Evolutionary conservation across 2,113 vertebrate genomes (phyloP), one percentile per base, ranked within the genome.

Genomic region (Baryphthengus martii): DNA sequence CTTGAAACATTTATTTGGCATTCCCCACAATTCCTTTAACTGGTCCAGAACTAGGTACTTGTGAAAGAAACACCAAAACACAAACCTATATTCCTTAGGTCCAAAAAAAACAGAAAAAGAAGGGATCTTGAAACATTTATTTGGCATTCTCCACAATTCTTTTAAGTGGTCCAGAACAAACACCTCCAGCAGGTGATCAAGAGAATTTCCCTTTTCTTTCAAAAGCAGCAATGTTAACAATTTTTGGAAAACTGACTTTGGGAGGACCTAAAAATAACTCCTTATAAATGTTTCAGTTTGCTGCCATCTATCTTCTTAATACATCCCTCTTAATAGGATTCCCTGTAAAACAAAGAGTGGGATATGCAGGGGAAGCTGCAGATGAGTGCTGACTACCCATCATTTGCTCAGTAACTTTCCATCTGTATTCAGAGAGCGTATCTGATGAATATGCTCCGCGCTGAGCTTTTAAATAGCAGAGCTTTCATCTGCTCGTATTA

Each of bases 401-500:
- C 33, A 84, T 74, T 63, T 86, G 55, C 83, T 85, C 94, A n/a
- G 37, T 73, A 93, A 52, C 88, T 79, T 61, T 52, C 62, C 85
- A 91, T 91, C 90, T 88, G 90, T 17, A 94, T 88, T 90, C 92
- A 83, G 47, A 7, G 3, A 87, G 42, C 16, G 1, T 14, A 55
- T 31, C 13, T 53, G 56, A 72, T n/a, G 71, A 88, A 68, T 66
- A 12, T 39, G 42, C 87, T 84, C 28, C 42, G 82, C 74, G 23
- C 0, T 11, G 44, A 85, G 82, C 71, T 79, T 61, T 68, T 37
- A 47, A 91, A 92, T 13, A 93, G 92, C 82, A 65, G 37, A 68
- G 87, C 89, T 96, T 91, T 95, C 76, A 95, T 93, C 93, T 82
- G 58, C 89, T 91, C 89, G 4, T n/a, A 80, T 84, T 66, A 94